A percentile compares a stretch with the other conserved stretches of the same genome.
Conservation (phyloP, 2,113 vertebrate genomes). For the Neolamprologus ventralis region DNA sequence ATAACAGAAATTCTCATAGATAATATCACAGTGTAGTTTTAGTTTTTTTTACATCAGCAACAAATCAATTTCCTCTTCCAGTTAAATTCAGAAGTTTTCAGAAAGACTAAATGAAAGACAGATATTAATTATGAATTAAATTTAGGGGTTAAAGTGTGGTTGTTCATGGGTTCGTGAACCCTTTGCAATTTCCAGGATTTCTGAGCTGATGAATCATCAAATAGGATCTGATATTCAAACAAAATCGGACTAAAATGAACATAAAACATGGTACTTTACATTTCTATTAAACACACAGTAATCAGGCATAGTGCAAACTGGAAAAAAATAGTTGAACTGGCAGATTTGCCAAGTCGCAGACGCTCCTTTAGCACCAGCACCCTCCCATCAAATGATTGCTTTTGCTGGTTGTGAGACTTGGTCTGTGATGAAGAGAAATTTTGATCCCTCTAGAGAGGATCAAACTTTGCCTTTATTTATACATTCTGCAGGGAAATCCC, state of each 20-base stretch:
- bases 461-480: background rate
- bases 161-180: background rate
- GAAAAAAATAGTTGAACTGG: background rate
- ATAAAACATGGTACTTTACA: background rate
- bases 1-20: background rate
- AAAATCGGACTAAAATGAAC: background rate
- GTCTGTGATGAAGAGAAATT: background rate
- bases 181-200: background rate
- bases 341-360: background rate
- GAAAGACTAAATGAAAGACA: background rate
- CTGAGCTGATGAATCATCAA: background rate
- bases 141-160: background rate
- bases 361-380: background rate
- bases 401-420: background rate
- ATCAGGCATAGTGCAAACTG: background rate
- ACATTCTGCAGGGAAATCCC: background rate
- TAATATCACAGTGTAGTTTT: background rate
- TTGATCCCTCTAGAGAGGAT: background rate
- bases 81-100: background rate
- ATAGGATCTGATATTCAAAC: background rate
- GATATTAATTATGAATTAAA: background rate
- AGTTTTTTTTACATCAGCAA: background rate
- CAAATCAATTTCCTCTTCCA: background rate
- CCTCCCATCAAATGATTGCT: background rate
- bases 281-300: background rate